Evolutionary conservation across 2,797 vertebrate species (phyloP), one percentile per base, ranked within the genome.

Genomic region (Sylvia borin): DNA sequence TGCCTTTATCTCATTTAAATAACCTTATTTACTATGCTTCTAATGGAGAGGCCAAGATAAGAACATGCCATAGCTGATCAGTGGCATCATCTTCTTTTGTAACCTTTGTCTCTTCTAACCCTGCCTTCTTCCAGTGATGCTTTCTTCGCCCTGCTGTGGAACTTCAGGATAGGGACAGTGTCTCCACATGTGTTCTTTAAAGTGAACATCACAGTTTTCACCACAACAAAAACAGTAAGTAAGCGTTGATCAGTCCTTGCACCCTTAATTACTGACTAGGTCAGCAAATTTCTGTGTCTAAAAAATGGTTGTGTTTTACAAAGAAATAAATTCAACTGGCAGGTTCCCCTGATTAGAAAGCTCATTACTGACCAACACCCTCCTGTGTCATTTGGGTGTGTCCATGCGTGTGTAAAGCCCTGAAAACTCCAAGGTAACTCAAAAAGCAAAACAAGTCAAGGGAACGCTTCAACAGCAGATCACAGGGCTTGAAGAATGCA

Each of bases 361-460:
- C 78, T 89, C 68, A 58, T 25, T 77, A 68, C 67, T 88, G 65
- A 71, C 91, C 95, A 94, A 94, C 71, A 79, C 78, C 62, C 68
- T 95, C 91, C 48, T 74, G 36, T 77, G 42, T 93, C 90, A 93
- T 78, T 62, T 68, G 94, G 79, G 77, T 75, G 83, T 75, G 84
- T 51, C 82, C 65, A 5, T 48, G 29, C 72, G 40, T 78, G 79
- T 83, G 64, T 81, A 75, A 77, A 78, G 51, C 84, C 73, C 67
- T 91, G 80, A 93, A 92, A 77, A 91, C 88, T 42, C 40, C 72
- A 62, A 77, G 40, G 64, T 89, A 93, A 86, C 74, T 80, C 68
- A 85, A 45, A 93, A 93, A 77, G 42, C 20, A 89, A 43, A 93
- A 36, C 13, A 54, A 66, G 85, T 95, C 66, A 95, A 89, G 75